Evolutionary conservation across 2,113 vertebrate species (phyloP), one percentile per base, ranked within the genome.

Genomic region (Nothobranchius kuhntae): DNA sequence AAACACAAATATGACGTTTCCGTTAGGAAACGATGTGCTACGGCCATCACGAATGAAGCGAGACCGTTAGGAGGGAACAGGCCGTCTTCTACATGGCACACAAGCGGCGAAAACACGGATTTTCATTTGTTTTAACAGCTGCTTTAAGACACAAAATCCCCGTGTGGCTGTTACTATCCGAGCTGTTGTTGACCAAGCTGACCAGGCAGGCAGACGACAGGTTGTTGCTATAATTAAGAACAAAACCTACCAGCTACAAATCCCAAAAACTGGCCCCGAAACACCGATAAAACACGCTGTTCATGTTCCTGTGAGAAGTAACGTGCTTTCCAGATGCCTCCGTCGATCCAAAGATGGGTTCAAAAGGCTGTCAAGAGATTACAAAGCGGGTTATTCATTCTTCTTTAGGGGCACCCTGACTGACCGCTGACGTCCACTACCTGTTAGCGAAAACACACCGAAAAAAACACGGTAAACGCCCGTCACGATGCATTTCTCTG

Each of bases 181-280:
- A 24, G 40, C 4, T 3, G 46, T 35, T 69, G 54, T 63, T 63
- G 9, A 57, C 54, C 64, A 58, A 14, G 64, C 72, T 14, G 36
- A 54, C 6, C 40, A 6, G 44, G 61, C 44, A 40, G 52, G 61
- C 44, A 71, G 78, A 82, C 81, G 83, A 83, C 83, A 85, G 81
- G 82, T 86, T 87, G 86, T 83, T 84, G 70, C 58, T 24, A 30
- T 45, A 65, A 75, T 44, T 54, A 52, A 21, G 56, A 70, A 60
- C 10, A 59, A 15, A 73, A 68, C 89, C 74, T 90, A 91, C 91
- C 91, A 87, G 86, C 85, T 86, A 87, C 42, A 82, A 86, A 87
- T 75, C 47, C 75, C 11, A 6, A 50, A 59, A 84, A 83, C 21
- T 42, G 38, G 14, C 13, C 21, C 55, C 9, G 73, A 48, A 68